Conservation (phyloP, 2,797 vertebrate species). For the Prunella strophiata region DNA sequence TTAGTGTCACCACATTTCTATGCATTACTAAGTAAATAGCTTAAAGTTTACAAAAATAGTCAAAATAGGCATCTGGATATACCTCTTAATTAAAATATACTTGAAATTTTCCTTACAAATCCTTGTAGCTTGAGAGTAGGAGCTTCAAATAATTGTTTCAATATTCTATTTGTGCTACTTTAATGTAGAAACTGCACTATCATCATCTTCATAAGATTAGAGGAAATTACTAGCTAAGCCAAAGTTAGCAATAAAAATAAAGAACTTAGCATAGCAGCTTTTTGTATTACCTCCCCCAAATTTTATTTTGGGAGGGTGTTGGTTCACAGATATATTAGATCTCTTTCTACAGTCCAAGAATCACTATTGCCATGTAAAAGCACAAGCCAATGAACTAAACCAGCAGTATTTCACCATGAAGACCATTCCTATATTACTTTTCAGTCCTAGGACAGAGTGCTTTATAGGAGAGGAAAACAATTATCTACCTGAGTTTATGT, state of each 20-base stretch:
- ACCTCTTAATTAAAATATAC: not conserved
- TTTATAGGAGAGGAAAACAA: not conserved
- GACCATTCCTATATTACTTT: not conserved
- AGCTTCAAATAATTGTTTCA: not conserved
- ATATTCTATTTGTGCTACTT: not conserved
- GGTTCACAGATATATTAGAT: not conserved
- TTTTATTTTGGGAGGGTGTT: not conserved
- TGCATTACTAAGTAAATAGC: not conserved
- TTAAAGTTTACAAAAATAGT: not conserved
- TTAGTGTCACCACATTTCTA: not conserved
- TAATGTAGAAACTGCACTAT: not conserved
- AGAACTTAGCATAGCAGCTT: not conserved
- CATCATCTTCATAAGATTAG: not conserved
- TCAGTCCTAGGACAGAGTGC: not conserved
- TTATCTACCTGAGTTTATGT: not conserved
- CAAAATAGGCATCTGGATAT: not conserved
- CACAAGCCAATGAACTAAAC: not conserved
- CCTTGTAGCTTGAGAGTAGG: not conserved
- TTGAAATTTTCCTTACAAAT: not conserved
- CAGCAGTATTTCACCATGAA: not conserved
- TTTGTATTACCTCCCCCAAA: not conserved
- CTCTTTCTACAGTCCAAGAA: not conserved
- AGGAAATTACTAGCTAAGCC: not conserved
- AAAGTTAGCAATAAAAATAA: not conserved
- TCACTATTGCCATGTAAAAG: not conserved